Conservation (phyloP, 92 coral and sea anemone genomes). For the Muricea muricata region DNA sequence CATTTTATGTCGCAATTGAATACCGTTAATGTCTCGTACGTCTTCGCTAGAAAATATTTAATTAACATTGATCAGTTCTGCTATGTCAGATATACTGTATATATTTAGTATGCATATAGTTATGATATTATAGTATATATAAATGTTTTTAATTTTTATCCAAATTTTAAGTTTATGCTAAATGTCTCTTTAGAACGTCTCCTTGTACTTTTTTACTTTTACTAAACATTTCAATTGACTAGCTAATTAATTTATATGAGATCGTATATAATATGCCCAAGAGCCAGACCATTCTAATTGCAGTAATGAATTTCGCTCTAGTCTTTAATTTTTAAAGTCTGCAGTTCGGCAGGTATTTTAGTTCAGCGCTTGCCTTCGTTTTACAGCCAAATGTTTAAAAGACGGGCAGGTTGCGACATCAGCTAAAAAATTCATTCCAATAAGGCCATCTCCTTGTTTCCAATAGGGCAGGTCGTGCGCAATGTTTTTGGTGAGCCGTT, state of each 20-base stretch:
- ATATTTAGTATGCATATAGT: too few relatives aligned
- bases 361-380: neutral
- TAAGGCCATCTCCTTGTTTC: neutral
- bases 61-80: too few relatives aligned
- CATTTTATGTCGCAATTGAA: neutral
- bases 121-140: too few relatives aligned
- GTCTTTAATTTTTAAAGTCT: neutral
- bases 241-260: neutral
- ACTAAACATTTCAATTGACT: neutral
- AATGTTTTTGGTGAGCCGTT: conserved; percentile 5
- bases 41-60: too few relatives aligned
- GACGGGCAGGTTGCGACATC: too few relatives aligned
- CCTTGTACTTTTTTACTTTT: neutral
- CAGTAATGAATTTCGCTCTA: neutral
- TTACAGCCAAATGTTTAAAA: too few relatives aligned
- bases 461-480: neutral
- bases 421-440: too few relatives aligned
- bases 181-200: neutral
- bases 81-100: too few relatives aligned
- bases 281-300: neutral
- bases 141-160: neutral
- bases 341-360: neutral
- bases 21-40: neutral
- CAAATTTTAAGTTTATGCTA: neutral
- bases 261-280: neutral